A percentile compares a stretch with the other conserved stretches of the same genome.
Conservation (phyloP, 2,888 invertebrate genomes). For the Synergus umbraculus region DNA sequence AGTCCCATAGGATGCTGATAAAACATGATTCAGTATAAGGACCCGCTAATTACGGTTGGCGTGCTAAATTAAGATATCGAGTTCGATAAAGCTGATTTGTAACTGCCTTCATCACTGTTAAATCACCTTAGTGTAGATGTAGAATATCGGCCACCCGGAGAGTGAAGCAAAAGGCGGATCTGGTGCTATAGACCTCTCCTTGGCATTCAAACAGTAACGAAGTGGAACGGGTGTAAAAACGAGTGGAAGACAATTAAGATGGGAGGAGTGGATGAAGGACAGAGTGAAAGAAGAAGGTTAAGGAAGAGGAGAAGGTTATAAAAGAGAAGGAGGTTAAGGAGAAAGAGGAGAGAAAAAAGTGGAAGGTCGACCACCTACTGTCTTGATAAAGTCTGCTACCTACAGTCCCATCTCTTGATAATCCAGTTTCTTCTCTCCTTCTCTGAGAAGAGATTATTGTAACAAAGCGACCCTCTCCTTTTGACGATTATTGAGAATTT, state of each 20-base stretch:
- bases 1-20: neutral
- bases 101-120: slow-evolving; percentile 27
- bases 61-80: slow-evolving; percentile 30
- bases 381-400: slow-evolving; percentile 69
- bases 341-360: slow-evolving; percentile 49
- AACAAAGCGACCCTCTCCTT: neutral
- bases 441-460: neutral
- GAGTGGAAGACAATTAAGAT: slow-evolving; percentile 69
- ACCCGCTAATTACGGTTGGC: slow-evolving; percentile 28
- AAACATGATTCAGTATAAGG: slow-evolving; percentile 8
- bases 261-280: slow-evolving; percentile 45
- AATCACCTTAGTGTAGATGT: slow-evolving; percentile 15
- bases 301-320: slow-evolving; percentile 42
- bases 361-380: slow-evolving; percentile 67
- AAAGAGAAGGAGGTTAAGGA: slow-evolving; percentile 43
- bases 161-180: slow-evolving; percentile 57
- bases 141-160: slow-evolving; percentile 59
- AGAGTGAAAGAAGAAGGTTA: slow-evolving; percentile 43
- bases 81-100: slow-evolving; percentile 34
- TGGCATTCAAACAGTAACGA: slow-evolving; percentile 64
- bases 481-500: neutral
- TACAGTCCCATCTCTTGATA: slow-evolving; percentile 53
- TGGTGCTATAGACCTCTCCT: slow-evolving; percentile 44
- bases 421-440: slow-evolving; percentile 49
- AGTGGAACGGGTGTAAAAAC: slow-evolving; percentile 70